These are phyloP conservation scores for Amphipoea oculea DNA, from an alignment of 2,888 invertebrate species.

Conservation along the genomic window DNA sequence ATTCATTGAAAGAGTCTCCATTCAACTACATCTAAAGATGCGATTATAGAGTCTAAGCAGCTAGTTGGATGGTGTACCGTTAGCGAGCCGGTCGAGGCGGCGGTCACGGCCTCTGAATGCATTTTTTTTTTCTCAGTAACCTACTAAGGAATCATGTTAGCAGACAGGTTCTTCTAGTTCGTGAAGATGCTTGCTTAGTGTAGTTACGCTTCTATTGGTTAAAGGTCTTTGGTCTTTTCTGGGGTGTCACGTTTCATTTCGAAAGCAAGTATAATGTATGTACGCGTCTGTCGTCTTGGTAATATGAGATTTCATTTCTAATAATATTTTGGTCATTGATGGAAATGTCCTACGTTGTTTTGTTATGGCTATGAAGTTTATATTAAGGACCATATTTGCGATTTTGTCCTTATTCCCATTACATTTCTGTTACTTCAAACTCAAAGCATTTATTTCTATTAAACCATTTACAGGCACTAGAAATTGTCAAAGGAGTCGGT, in stretches of 20 bases:
- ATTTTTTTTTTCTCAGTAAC: constrained; percentile 78
- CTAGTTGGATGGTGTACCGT: constrained; percentile 77
- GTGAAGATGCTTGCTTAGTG: constrained; percentile 42
- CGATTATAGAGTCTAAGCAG: constrained; percentile 71
- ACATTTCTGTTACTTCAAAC: neutral
- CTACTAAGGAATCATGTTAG: constrained; percentile 77
- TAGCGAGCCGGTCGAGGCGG: constrained; percentile 73
- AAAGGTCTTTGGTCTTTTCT: constrained; percentile 15
- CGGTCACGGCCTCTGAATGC: constrained; percentile 78
- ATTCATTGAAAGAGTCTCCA: constrained; percentile 55
- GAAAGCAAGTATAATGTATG: constrained; percentile 3
- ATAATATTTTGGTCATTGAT: neutral
- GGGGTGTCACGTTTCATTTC: constrained; percentile 19
- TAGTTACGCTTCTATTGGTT: constrained; percentile 41
- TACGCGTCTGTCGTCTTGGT: neutral
- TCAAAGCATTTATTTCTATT: neutral
- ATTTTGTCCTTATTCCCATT: neutral
- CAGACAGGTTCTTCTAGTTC: constrained; percentile 73
- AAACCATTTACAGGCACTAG: neutral
- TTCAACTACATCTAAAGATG: constrained; percentile 65
- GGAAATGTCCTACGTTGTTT: neutral
- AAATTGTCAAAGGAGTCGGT: neutral
- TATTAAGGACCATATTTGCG: neutral
- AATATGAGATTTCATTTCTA: neutral
- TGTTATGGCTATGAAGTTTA: neutral